phyloP scores from a whole-genome alignment of 2,113 vertebrate species.

The Gorsachius goisagi region DNA sequence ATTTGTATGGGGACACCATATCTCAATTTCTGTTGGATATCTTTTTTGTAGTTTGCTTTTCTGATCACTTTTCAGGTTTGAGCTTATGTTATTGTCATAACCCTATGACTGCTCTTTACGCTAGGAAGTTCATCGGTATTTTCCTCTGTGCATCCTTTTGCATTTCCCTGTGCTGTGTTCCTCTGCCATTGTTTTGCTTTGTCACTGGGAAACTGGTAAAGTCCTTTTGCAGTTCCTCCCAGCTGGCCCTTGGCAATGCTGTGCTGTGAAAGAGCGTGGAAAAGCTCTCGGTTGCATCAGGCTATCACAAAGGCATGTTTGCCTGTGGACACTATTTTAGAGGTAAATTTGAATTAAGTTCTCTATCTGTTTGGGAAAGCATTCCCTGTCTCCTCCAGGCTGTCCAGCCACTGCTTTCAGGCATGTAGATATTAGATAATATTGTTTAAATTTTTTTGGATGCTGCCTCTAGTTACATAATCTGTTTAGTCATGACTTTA shows the following conservation, averaged over 20 bases:
- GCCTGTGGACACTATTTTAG: not conserved
- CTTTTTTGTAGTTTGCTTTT: not conserved
- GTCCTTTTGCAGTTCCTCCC: not conserved
- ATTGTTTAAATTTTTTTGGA: not conserved
- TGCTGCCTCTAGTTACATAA: not conserved
- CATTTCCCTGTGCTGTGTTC: not conserved
- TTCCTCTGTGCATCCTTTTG: not conserved
- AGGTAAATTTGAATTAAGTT: not conserved
- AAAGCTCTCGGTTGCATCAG: not conserved
- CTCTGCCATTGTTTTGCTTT: not conserved
- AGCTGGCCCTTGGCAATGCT: not conserved
- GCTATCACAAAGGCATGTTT: not conserved
- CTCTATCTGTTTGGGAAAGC: not conserved
- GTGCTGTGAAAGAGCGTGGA: fast-evolving
- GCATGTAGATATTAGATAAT: not conserved
- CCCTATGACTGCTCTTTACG: not conserved
- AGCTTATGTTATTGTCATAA: not conserved
- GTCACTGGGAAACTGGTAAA: not conserved
- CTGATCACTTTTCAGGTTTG: not conserved
- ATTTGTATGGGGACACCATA: not conserved
- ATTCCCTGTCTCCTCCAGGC: not conserved
- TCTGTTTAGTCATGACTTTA: not conserved
- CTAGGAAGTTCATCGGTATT: too few species aligned
- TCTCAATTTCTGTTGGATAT: not conserved
- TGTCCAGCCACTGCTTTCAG: not conserved